phyloP scores from a whole-genome alignment of 2,888 invertebrate species.

The Antheraea assamensis region DNA sequence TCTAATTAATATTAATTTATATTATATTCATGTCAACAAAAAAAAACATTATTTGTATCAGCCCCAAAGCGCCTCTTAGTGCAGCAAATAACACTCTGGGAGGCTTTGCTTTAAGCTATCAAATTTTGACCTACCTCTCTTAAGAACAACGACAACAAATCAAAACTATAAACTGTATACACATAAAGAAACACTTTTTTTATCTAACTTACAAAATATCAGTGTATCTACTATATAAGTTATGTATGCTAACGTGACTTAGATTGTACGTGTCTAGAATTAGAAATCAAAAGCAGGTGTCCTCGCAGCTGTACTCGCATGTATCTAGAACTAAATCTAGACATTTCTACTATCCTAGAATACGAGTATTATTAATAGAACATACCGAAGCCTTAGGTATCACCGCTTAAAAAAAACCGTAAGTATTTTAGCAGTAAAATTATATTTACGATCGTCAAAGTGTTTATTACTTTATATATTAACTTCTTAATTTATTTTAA shows the following conservation, averaged over 20 bases:
- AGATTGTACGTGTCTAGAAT: constrained; percentile 46
- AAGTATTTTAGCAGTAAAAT: not conserved
- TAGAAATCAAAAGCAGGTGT: constrained; percentile 61
- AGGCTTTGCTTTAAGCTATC: too few relatives aligned
- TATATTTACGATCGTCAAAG: not conserved
- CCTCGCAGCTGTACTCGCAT: constrained; percentile 59
- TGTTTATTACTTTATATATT: not conserved
- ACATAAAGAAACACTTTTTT: not conserved
- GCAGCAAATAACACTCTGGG: too few relatives aligned
- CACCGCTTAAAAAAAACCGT: constrained; percentile 4
- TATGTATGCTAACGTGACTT: constrained; percentile 21
- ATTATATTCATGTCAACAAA: too few relatives aligned
- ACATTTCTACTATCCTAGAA: constrained; percentile 29
- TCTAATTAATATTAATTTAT: too few relatives aligned
- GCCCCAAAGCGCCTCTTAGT: too few relatives aligned
- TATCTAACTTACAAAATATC: not conserved
- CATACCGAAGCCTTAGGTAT: constrained; percentile 16
- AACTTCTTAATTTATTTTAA: not conserved
- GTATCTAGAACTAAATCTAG: constrained; percentile 62
- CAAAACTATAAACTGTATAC: not conserved
- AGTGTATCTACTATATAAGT: not conserved
- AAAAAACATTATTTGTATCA: too few relatives aligned
- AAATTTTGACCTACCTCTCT: too few relatives aligned
- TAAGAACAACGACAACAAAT: not conserved
- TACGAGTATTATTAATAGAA: constrained; percentile 22